Base-by-base conservation (phyloP, 2,888 invertebrate genomes). In the Lasioglossum pauxillum region DNA sequence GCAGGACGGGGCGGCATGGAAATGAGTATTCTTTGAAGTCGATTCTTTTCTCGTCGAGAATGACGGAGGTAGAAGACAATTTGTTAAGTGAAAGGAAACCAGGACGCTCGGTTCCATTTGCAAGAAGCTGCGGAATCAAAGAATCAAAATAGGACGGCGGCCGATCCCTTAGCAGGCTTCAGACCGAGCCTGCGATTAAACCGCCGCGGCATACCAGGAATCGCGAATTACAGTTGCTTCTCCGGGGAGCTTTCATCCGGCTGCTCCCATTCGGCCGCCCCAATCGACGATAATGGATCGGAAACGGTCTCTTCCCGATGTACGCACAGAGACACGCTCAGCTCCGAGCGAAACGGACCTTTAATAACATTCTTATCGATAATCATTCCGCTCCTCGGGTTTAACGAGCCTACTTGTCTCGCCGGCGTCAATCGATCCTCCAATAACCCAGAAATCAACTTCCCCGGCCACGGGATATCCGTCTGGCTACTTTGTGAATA, bases 141-240 rank as follows among this genome's bases (percentile, higher is more conserved):
- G 73, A 79, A 75, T 38, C 44, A 64, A 81, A 83, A 84, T 78
- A 60, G 79, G 79, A 78, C 67, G 57, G 46, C 72, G 77, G 23
- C 81, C 81, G 82, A 83, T 80, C 78, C 75, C 74, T 87, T 75
- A 85, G 86, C 84, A 75, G 86, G 77, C 64, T 60, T 75, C 80
- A 80, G 86, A 83, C 89, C 88, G 69, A 44, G 82, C 75, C 84
- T 71, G 84, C 87, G 84, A 92, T 93, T 92, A 93, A 91, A 86
- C 82, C 80, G 69, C 74, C 92, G 89, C 87, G 90, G 91, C 90
- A 93, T 92, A 86, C 80, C 87, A 57, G 84, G 86, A 86, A 81
- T 44, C 83, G 75, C 73, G 71, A 71, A 84, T 74, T 77, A 71
- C 69, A 19, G 72, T 53, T 77, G 75, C 79, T 76, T 49, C 80